Evolutionary conservation across 2,113 vertebrate species (phyloP).

Genomic region (Stercorarius parasiticus): DNA sequence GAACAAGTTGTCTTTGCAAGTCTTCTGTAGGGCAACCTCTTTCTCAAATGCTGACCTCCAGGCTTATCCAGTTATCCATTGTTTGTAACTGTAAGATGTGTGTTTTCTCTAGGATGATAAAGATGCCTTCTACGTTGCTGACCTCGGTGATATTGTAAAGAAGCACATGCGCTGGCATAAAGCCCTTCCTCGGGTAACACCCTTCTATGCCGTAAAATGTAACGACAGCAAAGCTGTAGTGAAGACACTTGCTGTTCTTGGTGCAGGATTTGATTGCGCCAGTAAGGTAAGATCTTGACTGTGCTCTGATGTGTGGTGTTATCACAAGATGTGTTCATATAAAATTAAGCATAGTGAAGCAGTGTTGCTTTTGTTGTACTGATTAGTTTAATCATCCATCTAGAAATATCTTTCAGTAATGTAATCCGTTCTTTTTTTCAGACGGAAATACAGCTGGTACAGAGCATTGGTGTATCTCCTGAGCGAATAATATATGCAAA

Average conservation of each 20-base stretch:
- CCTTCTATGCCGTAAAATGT: conserved; percentile 96
- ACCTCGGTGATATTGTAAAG: conserved; percentile 92
- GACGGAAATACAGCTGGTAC: conserved; percentile 94
- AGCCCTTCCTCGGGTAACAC: conserved; percentile 87
- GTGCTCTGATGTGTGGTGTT: not conserved
- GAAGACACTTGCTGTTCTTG: conserved; percentile 86
- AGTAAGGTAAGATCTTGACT: conserved; percentile 84
- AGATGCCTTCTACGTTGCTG: conserved; percentile 96
- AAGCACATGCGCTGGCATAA: conserved; percentile 92
- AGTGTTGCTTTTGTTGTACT: not conserved
- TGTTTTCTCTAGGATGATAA: conserved; percentile 86
- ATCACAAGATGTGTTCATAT: not conserved
- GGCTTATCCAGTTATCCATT: not conserved
- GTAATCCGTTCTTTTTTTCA: conserved; percentile 42
- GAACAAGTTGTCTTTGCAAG: not conserved
- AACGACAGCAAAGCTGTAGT: conserved; percentile 89
- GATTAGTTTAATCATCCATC: not conserved
- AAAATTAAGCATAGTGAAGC: not conserved
- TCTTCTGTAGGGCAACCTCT: not conserved
- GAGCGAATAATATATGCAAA: conserved; percentile 96
- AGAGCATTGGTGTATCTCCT: conserved; percentile 89
- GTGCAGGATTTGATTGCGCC: conserved; percentile 95
- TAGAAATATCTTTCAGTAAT: not conserved
- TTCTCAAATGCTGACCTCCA: not conserved
- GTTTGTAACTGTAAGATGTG: not conserved